phyloP scores from a whole-genome alignment of 2,888 invertebrate species.

The Drosophila kokeensis region DNA sequence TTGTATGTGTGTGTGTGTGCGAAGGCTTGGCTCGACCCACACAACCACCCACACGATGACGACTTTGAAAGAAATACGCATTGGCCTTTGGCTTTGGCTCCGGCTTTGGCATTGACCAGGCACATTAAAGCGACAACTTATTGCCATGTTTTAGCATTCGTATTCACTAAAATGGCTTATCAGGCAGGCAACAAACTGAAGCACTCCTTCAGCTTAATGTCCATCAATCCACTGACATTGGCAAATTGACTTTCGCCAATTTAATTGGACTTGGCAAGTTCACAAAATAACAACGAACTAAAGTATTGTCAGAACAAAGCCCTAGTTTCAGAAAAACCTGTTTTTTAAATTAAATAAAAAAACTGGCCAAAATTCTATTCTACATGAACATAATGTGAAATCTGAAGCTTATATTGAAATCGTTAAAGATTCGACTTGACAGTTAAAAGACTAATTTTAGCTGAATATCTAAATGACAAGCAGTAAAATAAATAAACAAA shows the following conservation, averaged over 20 bases:
- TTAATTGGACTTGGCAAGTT: conserved; percentile 24
- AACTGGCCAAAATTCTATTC: background rate
- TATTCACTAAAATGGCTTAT: conserved; percentile 22
- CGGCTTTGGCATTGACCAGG: conserved; percentile 66
- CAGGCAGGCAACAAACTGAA: conserved; percentile 5
- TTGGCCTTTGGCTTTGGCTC: conserved; percentile 61
- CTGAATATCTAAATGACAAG: background rate
- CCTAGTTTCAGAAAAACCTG: no score
- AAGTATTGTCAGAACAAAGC: background rate
- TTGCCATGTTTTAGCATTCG: conserved; percentile 45
- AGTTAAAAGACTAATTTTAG: background rate
- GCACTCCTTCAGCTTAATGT: conserved; percentile 39
- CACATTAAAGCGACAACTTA: conserved; percentile 62
- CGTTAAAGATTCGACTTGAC: background rate
- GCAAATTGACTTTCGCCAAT: conserved; percentile 14
- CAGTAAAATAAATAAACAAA: background rate
- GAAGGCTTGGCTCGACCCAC: conserved; percentile 30
- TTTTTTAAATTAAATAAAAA: background rate
- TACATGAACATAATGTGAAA: background rate
- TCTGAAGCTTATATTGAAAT: background rate
- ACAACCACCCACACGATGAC: conserved; percentile 45
- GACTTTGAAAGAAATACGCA: conserved; percentile 72
- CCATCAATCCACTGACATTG: conserved; percentile 47
- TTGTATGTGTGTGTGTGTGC: conserved; percentile 1
- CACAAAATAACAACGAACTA: background rate